phyloP scores from a whole-genome alignment of 2,113 vertebrate species.

The Heloderma charlesbogerti region DNA sequence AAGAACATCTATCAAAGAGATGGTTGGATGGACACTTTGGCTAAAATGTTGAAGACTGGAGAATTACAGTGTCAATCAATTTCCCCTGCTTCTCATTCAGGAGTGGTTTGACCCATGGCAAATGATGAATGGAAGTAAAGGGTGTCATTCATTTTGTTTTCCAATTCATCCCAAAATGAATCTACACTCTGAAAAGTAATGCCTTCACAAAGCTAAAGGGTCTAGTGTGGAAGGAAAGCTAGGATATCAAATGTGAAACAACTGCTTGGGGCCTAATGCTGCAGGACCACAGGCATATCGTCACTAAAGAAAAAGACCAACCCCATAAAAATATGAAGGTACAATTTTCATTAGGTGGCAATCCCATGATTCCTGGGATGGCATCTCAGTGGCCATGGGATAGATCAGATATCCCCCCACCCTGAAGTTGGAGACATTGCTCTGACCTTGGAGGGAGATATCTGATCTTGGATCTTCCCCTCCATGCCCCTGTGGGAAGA shows the following conservation, averaged over 20 bases:
- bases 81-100: not conserved
- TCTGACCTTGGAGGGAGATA: too few relatives aligned
- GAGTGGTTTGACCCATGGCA: not conserved
- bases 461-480: too few relatives aligned
- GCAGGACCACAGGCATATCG: not conserved
- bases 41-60: not conserved
- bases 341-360: fast-evolving
- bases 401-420: too few relatives aligned
- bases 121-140: not conserved
- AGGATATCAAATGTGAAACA: not conserved
- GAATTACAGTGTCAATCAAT: not conserved
- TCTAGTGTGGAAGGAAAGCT: not conserved
- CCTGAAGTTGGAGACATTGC: too few relatives aligned
- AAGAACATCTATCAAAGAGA: not conserved
- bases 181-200: not conserved
- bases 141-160: not conserved
- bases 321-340: not conserved
- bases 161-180: not conserved
- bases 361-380: not conserved
- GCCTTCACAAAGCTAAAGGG: not conserved
- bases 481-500: too few relatives aligned
- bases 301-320: not conserved
- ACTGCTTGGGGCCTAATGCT: not conserved
- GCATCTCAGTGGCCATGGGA: not conserved
- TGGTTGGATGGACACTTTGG: not conserved